These are phyloP conservation scores for Sinonovacula constricta DNA, from an alignment of 1,140 invertebrate species.

Conservation along the genomic window DNA sequence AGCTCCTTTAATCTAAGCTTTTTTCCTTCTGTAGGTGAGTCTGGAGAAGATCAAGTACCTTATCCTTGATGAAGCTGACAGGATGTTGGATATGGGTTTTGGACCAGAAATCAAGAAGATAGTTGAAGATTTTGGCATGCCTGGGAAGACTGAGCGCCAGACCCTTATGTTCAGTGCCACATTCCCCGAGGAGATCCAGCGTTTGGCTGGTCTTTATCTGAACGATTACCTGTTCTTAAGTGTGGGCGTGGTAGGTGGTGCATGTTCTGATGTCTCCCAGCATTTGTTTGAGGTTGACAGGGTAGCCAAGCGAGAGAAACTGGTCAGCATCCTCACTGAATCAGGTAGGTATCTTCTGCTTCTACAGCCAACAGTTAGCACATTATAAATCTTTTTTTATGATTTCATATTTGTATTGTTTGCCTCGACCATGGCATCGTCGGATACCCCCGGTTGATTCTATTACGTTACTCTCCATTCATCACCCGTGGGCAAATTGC, in stretches of 20 bases:
- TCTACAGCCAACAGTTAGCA: too few species aligned
- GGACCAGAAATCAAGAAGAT: slow-evolving; percentile 87
- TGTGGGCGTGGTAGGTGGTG: slow-evolving; percentile 93
- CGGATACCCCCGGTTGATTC: too few species aligned
- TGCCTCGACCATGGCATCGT: too few species aligned
- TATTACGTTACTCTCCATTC: too few species aligned
- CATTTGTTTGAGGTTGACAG: slow-evolving; percentile 85
- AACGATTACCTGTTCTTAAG: slow-evolving; percentile 89
- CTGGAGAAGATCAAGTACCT: slow-evolving; percentile 88
- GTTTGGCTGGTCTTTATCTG: slow-evolving; percentile 86
- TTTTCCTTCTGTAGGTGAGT: slow-evolving; percentile 67
- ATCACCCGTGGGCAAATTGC: too few species aligned
- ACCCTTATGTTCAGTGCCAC: slow-evolving; percentile 97
- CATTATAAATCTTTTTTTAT: too few species aligned
- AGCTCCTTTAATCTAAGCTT: background rate
- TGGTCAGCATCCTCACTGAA: slow-evolving; percentile 85
- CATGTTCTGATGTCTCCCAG: slow-evolving; percentile 94
- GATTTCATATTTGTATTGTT: too few species aligned
- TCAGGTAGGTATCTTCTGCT: too few species aligned
- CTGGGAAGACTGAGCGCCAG: slow-evolving; percentile 83
- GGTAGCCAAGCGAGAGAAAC: slow-evolving; percentile 86
- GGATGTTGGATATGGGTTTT: slow-evolving; percentile 96
- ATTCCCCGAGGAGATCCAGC: slow-evolving; percentile 91
- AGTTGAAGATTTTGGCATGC: slow-evolving; percentile 87
- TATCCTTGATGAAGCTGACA: slow-evolving; percentile 96